A percentile compares a stretch with the other conserved stretches of the same genome.
These are phyloP conservation scores for Oreochromis mossambicus DNA, from an alignment of 2,797 vertebrate species.

Conservation along the genomic window DNA sequence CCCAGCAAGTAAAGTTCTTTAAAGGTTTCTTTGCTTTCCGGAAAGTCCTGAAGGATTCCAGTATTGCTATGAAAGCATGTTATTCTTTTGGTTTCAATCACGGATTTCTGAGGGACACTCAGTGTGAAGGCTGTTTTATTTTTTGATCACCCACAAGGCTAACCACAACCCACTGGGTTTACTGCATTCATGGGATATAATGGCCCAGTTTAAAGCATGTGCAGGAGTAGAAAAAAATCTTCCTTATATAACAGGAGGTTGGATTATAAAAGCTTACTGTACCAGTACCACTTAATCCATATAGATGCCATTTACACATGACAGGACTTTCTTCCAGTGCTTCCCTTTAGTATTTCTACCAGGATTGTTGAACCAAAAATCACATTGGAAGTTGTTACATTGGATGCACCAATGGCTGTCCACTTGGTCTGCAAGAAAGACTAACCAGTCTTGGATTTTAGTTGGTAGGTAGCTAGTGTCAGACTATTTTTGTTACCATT, in stretches of 20 bases:
- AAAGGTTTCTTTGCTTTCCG: conserved; percentile 11
- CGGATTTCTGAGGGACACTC: not conserved
- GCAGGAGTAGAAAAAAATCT: not conserved
- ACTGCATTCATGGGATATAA: not conserved
- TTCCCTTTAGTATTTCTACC: not conserved
- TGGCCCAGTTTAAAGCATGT: not conserved
- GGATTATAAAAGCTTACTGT: not conserved
- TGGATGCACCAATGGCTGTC: no score
- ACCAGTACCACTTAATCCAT: not conserved
- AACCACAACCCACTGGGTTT: not conserved
- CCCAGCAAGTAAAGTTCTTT: not conserved
- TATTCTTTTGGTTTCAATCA: not conserved
- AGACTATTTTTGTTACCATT: not conserved
- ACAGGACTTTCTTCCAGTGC: not conserved
- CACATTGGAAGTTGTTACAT: not conserved
- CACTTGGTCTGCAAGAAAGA: not conserved
- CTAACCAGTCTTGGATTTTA: not conserved
- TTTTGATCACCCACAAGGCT: not conserved
- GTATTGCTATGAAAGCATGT: not conserved
- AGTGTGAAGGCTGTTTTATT: not conserved
- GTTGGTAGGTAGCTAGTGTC: not conserved
- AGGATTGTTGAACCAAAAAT: not conserved
- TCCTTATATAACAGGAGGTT: not conserved
- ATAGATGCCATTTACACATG: not conserved
- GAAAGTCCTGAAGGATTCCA: not conserved